Percentiles rank a stretch among this genome's conserved stretches.
Conservation (phyloP, 2,888 invertebrate species). For the Brachypalpus laphriformis region DNA sequence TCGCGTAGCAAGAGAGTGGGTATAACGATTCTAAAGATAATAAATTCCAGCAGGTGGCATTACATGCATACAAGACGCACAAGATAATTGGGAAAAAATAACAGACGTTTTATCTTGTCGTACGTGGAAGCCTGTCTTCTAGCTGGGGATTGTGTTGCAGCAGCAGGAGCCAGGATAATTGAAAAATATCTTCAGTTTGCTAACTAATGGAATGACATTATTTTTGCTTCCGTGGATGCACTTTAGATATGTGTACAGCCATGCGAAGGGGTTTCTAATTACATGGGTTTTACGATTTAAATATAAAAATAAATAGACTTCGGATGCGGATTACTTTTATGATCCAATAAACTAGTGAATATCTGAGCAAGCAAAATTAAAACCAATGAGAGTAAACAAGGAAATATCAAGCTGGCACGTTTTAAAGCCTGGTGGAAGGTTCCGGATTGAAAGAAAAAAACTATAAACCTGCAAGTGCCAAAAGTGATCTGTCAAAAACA, state of each 20-base stretch:
- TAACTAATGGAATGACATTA: slow-evolving; percentile 58
- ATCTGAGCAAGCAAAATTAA: neutral
- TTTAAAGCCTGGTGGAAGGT: too few relatives aligned
- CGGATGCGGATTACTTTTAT: neutral
- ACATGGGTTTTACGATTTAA: slow-evolving; percentile 16
- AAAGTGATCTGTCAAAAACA: too few relatives aligned
- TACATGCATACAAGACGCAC: slow-evolving; percentile 49
- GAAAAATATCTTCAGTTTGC: slow-evolving; percentile 46
- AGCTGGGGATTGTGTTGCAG: slow-evolving; percentile 21
- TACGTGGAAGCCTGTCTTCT: slow-evolving; percentile 36
- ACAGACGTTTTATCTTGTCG: slow-evolving; percentile 33
- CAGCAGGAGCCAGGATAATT: slow-evolving; percentile 55
- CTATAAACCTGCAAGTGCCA: too few relatives aligned
- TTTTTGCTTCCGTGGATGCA: slow-evolving; percentile 53
- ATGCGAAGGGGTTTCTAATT: slow-evolving; percentile 15
- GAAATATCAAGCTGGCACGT: neutral
- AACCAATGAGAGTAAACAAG: neutral
- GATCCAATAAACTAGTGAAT: neutral
- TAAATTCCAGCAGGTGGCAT: slow-evolving; percentile 70
- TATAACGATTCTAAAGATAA: slow-evolving; percentile 56
- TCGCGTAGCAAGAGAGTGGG: neutral
- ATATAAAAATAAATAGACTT: slow-evolving; percentile 4
- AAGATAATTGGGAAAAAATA: slow-evolving; percentile 50
- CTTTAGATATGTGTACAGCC: too few relatives aligned
- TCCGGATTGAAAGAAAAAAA: too few relatives aligned